Base-by-base conservation (phyloP, 2,888 invertebrate genomes). In the Hirtodrosophila confusa region DNA sequence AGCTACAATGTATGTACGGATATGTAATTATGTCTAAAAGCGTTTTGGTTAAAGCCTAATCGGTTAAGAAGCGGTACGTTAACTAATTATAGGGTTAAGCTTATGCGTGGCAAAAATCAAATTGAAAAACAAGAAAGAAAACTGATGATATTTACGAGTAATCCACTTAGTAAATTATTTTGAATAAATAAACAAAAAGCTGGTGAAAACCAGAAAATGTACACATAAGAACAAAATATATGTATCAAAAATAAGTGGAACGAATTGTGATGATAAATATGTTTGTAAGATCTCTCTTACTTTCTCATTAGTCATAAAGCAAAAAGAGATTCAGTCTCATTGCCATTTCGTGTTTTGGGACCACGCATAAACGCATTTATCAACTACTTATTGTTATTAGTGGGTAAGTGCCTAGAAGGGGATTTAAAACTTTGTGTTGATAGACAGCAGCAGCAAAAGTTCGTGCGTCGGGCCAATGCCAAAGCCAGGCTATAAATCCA, bases 401-500 rank as follows among this genome's bases (percentile, higher is more conserved):
- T 57, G 2, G 43, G 36, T 48, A 50, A 69, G 31, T 37, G 48
- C 33, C 23, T 44, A 36, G 56, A 48, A 58, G 24, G 62, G 44
- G 53, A 44, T 43, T 55, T 58, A 45, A 45, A 58, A 41, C 56
- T 51, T 58, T 53, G 44, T 61, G 73, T 61, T 49, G 63, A 78
- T 50, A 75, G 75, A 71, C 66, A 63, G 72, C 72, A 69, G 77
- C 78, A 76, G 80, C 73, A 69, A 75, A 77, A 72, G 63, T 74
- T 64, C 44, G 56, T 63, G 73, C 71, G 44, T 64, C 66, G 51
- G 75, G 50, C 69, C 62, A 78, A 35, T 50, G 70, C 70, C 64
- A 76, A 74, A 80, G 80, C 65, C 78, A 65, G 77, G 57, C 73
- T 51, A 77, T 64, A 74, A 68, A 61, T 82, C 82, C 77, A 76